phyloP scores from a whole-genome alignment of 2,113 vertebrate genomes.

The Carlito syrichta region DNA sequence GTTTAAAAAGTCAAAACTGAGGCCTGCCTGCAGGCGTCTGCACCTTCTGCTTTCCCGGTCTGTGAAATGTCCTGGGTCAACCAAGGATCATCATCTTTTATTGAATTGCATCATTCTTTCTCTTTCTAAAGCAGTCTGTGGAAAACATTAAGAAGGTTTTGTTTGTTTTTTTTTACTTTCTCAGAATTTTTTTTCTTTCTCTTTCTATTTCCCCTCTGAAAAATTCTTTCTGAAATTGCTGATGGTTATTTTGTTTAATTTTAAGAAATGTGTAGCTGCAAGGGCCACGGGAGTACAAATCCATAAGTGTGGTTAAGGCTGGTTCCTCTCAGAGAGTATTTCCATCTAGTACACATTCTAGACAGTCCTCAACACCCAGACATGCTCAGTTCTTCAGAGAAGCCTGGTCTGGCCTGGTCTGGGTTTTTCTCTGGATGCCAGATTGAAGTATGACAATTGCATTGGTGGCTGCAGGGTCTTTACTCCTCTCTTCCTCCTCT shows the following conservation, averaged over 20 bases:
- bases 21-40: not conserved
- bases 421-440: not conserved
- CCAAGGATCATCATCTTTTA: not conserved
- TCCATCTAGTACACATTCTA: too few relatives aligned
- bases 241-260: not conserved
- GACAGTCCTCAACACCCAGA: rapidly evolving
- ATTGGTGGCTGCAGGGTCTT: not conserved
- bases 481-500: not conserved
- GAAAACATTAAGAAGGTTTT: constrained; percentile 33
- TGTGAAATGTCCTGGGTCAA: constrained; percentile 24
- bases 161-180: not conserved
- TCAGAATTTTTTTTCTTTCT: constrained; percentile 19
- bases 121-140: constrained; percentile 12
- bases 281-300: not conserved
- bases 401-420: not conserved
- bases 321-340: not conserved
- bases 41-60: not conserved
- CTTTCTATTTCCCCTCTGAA: not conserved
- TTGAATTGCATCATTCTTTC: not conserved
- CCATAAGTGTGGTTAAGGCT: not conserved
- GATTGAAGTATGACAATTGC: not conserved
- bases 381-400: not conserved
- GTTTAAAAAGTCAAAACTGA: constrained; percentile 43
- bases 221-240: constrained; percentile 14
- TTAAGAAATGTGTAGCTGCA: not conserved